Percentiles rank a stretch among this genome's conserved stretches.
Conservation (phyloP, 2,113 vertebrate genomes). For the Acanthisitta chloris region DNA sequence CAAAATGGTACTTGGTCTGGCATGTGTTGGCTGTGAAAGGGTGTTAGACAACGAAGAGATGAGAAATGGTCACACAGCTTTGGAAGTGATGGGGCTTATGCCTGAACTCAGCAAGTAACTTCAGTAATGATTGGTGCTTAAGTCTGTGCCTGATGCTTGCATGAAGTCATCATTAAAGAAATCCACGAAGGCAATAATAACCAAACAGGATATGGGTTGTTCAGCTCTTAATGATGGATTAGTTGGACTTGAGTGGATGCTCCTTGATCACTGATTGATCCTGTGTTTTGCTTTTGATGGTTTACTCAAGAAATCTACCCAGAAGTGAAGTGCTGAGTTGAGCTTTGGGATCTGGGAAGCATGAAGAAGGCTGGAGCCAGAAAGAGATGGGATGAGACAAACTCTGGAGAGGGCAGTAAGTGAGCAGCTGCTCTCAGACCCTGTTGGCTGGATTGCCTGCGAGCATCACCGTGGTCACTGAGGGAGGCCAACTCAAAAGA, state of each 20-base stretch:
- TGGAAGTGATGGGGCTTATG: neutral
- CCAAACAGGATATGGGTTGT: neutral
- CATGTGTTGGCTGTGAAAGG: neutral
- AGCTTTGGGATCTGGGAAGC: neutral
- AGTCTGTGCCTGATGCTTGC: neutral
- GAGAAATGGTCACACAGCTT: neutral
- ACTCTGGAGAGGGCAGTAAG: neutral
- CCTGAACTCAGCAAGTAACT: neutral
- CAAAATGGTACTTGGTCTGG: neutral
- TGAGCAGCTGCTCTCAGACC: neutral
- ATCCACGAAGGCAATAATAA: neutral
- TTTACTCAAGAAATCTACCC: neutral
- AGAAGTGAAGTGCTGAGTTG: neutral
- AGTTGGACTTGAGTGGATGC: neutral
- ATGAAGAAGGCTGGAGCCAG: neutral
- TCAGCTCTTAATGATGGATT: neutral
- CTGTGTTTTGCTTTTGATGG: fast-evolving
- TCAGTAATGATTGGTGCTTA: neutral
- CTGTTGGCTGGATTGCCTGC: neutral
- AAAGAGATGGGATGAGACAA: neutral
- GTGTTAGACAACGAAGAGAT: neutral
- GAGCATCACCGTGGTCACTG: too few relatives aligned
- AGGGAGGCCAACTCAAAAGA: neutral
- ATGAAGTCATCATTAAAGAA: neutral
- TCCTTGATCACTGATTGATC: neutral